Evolutionary conservation across 1,140 invertebrate species (phyloP).

Genomic region (Macrocentrus cingulum): DNA sequence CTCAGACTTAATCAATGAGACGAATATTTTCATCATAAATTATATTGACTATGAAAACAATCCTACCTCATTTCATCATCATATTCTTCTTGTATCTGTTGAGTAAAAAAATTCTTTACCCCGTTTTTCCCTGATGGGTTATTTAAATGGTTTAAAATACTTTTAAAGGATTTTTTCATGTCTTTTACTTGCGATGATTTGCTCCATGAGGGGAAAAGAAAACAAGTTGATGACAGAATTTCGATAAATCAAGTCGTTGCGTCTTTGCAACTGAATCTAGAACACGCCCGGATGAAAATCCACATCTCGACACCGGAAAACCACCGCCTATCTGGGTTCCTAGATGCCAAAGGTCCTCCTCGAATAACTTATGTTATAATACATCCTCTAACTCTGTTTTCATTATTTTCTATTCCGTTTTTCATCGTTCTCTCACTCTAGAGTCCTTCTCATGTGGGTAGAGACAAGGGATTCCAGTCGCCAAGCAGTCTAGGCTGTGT

Average conservation of each 20-base stretch:
- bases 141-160: too few species aligned
- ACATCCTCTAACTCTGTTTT: constrained; percentile 14
- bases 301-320: constrained; percentile 20
- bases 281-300: neutral
- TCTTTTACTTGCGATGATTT: too few species aligned
- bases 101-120: too few species aligned
- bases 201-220: too few species aligned
- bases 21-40: too few species aligned
- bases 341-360: neutral
- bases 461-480: constrained; percentile 1
- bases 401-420: constrained; percentile 6
- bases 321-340: neutral
- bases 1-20: too few species aligned
- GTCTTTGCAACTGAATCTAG: neutral
- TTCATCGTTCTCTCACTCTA: neutral
- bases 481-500: constrained; percentile 21
- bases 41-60: too few species aligned
- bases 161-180: too few species aligned
- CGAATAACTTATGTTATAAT: constrained; percentile 4
- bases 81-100: too few species aligned
- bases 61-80: too few species aligned
- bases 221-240: neutral
- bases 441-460: too few species aligned
- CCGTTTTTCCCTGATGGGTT: too few species aligned
- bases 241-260: constrained; percentile 12